Conservation (phyloP, 2,113 vertebrate species). For the Phrynosoma platyrhinos region DNA sequence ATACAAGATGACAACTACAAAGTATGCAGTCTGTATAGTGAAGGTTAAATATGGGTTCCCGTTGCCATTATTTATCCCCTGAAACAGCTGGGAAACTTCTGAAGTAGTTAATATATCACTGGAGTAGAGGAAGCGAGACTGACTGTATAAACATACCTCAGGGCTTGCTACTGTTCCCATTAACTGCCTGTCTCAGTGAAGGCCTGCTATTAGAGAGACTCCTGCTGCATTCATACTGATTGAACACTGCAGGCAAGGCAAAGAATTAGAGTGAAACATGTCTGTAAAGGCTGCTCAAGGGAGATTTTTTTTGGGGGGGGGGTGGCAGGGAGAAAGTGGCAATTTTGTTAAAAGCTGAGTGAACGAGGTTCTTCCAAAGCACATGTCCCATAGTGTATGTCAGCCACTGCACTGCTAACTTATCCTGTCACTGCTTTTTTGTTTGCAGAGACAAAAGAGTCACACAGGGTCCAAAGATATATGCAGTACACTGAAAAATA, state of each 20-base stretch:
- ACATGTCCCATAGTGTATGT: accelerated
- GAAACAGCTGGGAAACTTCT: slow-evolving; percentile 78
- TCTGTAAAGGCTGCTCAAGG: slow-evolving; percentile 23
- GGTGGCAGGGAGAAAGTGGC: background rate
- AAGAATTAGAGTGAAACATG: slow-evolving; percentile 41
- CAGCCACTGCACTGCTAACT: background rate
- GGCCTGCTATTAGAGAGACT: slow-evolving; percentile 66
- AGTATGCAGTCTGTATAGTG: slow-evolving; percentile 60
- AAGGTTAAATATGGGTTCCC: slow-evolving; percentile 80
- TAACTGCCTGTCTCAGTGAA: slow-evolving; percentile 57
- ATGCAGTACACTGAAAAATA: accelerated
- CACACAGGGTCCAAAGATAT: background rate
- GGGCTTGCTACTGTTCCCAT: slow-evolving; percentile 76
- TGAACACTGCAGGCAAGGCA: slow-evolving; percentile 54
- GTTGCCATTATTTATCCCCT: slow-evolving; percentile 76
- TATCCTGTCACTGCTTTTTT: background rate
- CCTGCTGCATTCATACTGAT: slow-evolving; percentile 59
- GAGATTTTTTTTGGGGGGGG: slow-evolving; percentile 33
- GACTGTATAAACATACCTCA: slow-evolving; percentile 77
- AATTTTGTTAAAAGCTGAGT: background rate
- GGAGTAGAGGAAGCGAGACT: slow-evolving; percentile 63
- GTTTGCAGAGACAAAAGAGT: accelerated
- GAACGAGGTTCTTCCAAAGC: background rate
- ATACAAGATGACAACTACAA: slow-evolving; percentile 69
- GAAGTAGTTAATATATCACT: slow-evolving; percentile 81